Evolutionary conservation across 2,888 invertebrate species (phyloP), one percentile per base, ranked within the genome.

Genomic region (Pseudococcus longispinus): DNA sequence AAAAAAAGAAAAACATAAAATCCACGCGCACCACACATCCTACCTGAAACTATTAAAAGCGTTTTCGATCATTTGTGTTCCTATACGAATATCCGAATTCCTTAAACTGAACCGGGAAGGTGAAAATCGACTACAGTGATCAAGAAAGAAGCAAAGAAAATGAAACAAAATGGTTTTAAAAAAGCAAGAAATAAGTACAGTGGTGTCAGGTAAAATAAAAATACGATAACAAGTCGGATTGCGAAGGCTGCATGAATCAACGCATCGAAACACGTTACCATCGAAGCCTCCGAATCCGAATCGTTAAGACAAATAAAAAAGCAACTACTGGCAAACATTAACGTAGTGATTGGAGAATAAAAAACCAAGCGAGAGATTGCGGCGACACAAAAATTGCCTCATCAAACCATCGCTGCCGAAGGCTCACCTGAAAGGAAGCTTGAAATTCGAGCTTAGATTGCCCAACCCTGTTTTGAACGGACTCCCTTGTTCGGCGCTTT

Each of bases 391-490:
- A n/a, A 87, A 82, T 42, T 44, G 3, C n/a, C 18, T 46, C 23
- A 42, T n/a, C 80, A 32, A 37, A 20, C 51, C 13, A 20, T 51
- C 8, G 15, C 3, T 18, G 8, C 18, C 6, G 74, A 4, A n/a
- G 70, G 90, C 91, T 92, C 92, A 96, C 96, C 96, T 95, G 90
- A 96, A 96, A 90, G 95, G 96, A 89, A 96, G 92, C 92, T 96
- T 96, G 88, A 97, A 93, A 87, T 95, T 95, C 89, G 96, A 96
- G 9, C 87, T 37, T 23, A 87, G 26, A 37, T 82, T 29, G 96
- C 95, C 87, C 96, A 92, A 89, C 94, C 96, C 87, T 44, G 88
- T 87, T 46, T 88, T 88, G 8, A 89, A 89, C 9, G 89, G 88
- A 82, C 89, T 87, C 44, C 89, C 88, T 65, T 88, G 88, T 80